phyloP scores from a whole-genome alignment of 2,797 vertebrate genomes.

The Carapus acus region DNA sequence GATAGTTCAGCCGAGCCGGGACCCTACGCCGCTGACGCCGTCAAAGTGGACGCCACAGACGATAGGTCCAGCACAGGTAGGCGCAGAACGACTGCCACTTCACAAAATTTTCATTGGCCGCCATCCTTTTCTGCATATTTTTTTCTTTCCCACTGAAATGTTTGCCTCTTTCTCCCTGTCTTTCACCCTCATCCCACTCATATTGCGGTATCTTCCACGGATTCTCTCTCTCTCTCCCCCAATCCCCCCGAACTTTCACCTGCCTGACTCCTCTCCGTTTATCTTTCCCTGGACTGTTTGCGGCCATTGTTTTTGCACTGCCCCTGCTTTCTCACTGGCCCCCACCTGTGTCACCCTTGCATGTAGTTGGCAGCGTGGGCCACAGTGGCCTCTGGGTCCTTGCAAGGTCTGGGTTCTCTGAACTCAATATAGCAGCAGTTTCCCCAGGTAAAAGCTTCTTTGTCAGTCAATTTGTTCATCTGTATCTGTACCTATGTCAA shows the following conservation, averaged over 20 bases:
- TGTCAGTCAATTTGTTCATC: constrained; percentile 18
- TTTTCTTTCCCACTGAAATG: constrained; percentile 34
- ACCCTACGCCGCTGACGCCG: constrained; percentile 68
- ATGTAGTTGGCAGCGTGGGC: constrained; percentile 61
- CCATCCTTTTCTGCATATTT: constrained; percentile 45
- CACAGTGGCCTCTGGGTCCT: constrained; percentile 43
- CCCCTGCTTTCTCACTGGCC: constrained; percentile 62
- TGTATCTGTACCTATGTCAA: too few species aligned
- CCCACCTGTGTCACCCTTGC: constrained; percentile 62
- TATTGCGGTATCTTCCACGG: constrained; percentile 16
- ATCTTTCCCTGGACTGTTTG: constrained; percentile 39
- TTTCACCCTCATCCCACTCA: constrained; percentile 30
- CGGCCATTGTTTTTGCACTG: constrained; percentile 58
- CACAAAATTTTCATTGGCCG: constrained; percentile 32
- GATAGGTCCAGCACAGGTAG: constrained; percentile 85
- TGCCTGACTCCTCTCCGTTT: constrained; percentile 18
- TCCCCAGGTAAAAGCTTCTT: constrained; percentile 63
- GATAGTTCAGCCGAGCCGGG: constrained; percentile 79
- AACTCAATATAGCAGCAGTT: constrained; percentile 61
- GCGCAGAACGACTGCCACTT: constrained; percentile 26
- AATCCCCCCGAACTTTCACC: constrained; percentile 17
- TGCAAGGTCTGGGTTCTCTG: constrained; percentile 58
- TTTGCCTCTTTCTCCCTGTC: constrained; percentile 28
- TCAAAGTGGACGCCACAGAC: constrained; percentile 77
- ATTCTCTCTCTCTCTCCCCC: constrained; percentile 8